Conservation (phyloP, 2,113 vertebrate species). For the Cranoglanis bouderius region DNA sequence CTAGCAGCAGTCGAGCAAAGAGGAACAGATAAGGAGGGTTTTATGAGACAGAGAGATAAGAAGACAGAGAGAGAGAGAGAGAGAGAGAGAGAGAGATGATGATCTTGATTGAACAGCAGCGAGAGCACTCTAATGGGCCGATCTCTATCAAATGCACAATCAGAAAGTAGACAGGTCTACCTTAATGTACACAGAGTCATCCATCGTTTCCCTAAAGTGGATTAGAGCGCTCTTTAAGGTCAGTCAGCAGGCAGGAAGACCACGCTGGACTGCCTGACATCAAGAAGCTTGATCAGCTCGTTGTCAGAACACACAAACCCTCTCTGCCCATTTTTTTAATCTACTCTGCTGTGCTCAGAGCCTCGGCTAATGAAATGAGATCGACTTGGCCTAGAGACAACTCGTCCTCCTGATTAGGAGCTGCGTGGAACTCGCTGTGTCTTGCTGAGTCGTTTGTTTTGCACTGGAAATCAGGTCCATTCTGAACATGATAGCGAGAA, state of each 20-base stretch:
- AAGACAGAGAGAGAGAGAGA: slow-evolving; percentile 8
- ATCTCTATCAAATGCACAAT: slow-evolving; percentile 49
- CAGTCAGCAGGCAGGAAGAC: slow-evolving; percentile 45
- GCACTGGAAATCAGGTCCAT: neutral
- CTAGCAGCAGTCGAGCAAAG: neutral
- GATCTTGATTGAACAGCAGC: slow-evolving; percentile 51
- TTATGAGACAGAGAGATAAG: slow-evolving; percentile 25
- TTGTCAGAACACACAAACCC: slow-evolving; percentile 29
- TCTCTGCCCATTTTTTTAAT: slow-evolving; percentile 45
- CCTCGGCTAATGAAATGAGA: slow-evolving; percentile 57
- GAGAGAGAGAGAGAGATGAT: neutral
- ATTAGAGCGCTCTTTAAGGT: slow-evolving; percentile 55
- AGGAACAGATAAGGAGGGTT: slow-evolving; percentile 27
- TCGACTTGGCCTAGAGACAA: slow-evolving; percentile 43
- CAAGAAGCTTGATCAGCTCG: slow-evolving; percentile 42
- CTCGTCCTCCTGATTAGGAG: slow-evolving; percentile 26
- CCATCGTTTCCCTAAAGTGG: slow-evolving; percentile 54
- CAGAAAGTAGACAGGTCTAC: slow-evolving; percentile 51
- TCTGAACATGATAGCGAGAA: neutral
- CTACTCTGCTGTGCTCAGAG: slow-evolving; percentile 32
- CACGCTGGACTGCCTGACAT: slow-evolving; percentile 48
- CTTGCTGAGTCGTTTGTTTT: neutral
- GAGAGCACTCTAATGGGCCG: slow-evolving; percentile 42
- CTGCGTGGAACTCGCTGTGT: neutral
- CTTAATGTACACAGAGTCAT: slow-evolving; percentile 58